Base-by-base conservation (phyloP, 2,888 invertebrate species). In the Sphaerophoria rueppellii region DNA sequence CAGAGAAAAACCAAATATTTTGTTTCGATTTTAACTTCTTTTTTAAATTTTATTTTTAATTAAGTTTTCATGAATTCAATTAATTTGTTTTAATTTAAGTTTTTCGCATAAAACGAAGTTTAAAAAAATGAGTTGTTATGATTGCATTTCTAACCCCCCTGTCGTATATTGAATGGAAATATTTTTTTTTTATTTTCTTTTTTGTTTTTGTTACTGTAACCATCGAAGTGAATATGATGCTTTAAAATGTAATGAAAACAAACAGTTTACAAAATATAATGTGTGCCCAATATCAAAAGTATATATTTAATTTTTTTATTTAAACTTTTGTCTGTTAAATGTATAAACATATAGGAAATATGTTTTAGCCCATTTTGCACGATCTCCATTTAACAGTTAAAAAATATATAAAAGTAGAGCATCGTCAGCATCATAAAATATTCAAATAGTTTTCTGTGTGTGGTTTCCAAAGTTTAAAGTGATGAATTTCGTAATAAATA, bases 91-190 rank as follows among this genome's bases (percentile, higher is more conserved):
- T 60, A 57, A 52, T 60, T 77, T 79, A 58, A 40, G 48, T 77
- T 81, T 85, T 80, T 76, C 81, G 85, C 85, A 85, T 85, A 70
- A 76, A 85, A 85, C 60, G 73, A 57, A 67, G 71, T 76, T 50
- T 4, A 60, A 72, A 78, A 83, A 75, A 55, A 79, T 48, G 65
- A 61, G 73, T 77, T 85, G 85, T 85, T 85, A 81, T 85, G 85
- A 81, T 85, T 85, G 85, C 85, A 85, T 85, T 85, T 85, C 85
- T 85, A 85, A 85, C 85, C 81, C 82, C 24, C 85, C 85, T 85
- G 85, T 85, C 85, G 85, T 77, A 85, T 85, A 81, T 81, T 81
- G 85, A 85, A 85, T 85, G 85, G 65, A 67, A 67, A 67, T 58
- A 40, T 54, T 78, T 58, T 75, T 82, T 83, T 79, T 73, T 63